phyloP scores from a whole-genome alignment of 2,797 vertebrate genomes.

The Phyllotis vaccarum region DNA sequence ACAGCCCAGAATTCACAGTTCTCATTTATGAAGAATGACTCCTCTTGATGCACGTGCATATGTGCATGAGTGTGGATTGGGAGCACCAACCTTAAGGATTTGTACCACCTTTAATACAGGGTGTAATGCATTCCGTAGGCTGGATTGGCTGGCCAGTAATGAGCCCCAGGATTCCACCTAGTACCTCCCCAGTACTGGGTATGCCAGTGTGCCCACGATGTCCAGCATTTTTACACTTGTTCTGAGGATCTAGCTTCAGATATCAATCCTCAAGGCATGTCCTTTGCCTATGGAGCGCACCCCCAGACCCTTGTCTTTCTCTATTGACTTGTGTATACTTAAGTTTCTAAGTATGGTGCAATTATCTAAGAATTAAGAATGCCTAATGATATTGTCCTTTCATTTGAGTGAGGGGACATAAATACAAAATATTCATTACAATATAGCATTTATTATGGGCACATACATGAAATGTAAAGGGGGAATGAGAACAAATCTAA shows the following conservation, averaged over 20 bases:
- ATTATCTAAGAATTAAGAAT: not conserved
- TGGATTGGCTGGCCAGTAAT: not conserved
- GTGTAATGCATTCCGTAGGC: not conserved
- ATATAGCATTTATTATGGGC: not conserved
- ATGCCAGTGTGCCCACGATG: not conserved
- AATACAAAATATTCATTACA: not conserved
- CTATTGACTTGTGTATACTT: not conserved
- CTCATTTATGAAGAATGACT: not conserved
- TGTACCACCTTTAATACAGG: not conserved
- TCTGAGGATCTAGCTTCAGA: not conserved
- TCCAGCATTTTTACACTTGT: not conserved
- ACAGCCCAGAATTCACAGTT: not conserved
- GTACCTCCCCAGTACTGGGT: not conserved
- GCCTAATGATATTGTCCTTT: not conserved
- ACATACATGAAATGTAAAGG: not conserved
- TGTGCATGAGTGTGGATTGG: no score
- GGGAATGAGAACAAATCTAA: not conserved
- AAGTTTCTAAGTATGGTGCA: not conserved
- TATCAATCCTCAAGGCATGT: not conserved
- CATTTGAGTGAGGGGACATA: not conserved
- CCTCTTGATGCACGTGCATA: not conserved
- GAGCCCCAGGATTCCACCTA: not conserved
- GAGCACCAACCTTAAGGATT: no score
- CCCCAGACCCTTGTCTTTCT: not conserved
- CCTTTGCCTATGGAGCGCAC: not conserved